These are phyloP conservation scores for Onychomys leucogaster DNA, from an alignment of 2,797 vertebrate genomes.

Conservation along the genomic window DNA sequence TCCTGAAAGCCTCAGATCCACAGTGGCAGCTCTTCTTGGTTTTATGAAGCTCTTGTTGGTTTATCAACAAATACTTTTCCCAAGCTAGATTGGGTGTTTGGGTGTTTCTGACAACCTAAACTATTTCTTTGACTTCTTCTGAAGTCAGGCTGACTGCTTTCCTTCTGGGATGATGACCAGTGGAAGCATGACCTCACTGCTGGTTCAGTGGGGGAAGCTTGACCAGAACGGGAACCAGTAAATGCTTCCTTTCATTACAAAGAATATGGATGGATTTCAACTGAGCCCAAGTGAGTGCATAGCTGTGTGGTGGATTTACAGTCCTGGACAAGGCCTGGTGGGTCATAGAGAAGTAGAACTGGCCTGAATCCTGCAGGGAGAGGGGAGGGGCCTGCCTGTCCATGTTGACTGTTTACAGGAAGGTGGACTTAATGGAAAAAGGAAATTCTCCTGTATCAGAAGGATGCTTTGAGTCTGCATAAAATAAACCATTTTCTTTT, in stretches of 20 bases:
- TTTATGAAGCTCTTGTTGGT: not conserved
- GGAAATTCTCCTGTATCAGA: not conserved
- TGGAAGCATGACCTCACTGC: not conserved
- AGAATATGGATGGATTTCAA: not conserved
- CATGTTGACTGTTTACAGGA: not conserved
- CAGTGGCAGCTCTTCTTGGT: not conserved
- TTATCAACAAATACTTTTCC: not conserved
- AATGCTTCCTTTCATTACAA: not conserved
- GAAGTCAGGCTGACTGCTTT: not conserved
- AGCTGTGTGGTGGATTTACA: not conserved
- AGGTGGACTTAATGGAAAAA: not conserved
- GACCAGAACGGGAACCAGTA: not conserved
- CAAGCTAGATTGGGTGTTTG: not conserved
- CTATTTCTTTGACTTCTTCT: not conserved
- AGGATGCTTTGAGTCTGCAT: not conserved
- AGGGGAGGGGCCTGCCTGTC: not conserved
- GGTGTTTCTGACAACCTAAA: not conserved
- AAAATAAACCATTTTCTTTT: slow-evolving; percentile 55
- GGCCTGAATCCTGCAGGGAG: not conserved
- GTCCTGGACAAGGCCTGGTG: not conserved
- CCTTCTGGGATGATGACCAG: accelerated
- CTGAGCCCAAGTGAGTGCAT: not conserved
- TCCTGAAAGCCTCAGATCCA: not conserved
- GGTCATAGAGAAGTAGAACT: not conserved
- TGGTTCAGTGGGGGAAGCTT: not conserved